Evolutionary conservation across 1,140 invertebrate genomes (phyloP), one percentile per base, ranked within the genome.

Genomic region (Cherax destructor): DNA sequence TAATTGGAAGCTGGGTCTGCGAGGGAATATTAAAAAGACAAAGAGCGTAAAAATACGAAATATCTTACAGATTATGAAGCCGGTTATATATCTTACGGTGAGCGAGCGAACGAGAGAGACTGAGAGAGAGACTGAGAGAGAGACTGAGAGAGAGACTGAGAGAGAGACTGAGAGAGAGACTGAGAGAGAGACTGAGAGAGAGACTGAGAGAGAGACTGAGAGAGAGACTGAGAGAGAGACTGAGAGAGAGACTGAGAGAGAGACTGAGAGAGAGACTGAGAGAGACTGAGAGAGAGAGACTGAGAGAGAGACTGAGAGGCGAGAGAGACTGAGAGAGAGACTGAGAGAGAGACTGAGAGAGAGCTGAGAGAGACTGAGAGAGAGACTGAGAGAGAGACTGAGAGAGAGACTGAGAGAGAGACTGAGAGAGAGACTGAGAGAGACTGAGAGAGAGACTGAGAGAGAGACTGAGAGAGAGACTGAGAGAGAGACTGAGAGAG

Each of bases 261-360:
- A 84, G 41, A 49, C 13, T 72, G 65, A 84, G 61, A 72, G 41
- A 85, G 61, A 85, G 65, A 72, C 41, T 72, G 65, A 72, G 61
- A 49, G 65, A 72, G 83, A 72, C 7, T 21, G 65, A 72, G 65
- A 85, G 61, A 72, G 47, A 72, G 83, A 85, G 50, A n/a, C 50
- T 52, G 79, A 50, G 56, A 24, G 50, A 52, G 47, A 21, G 79
- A n/a, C 47, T 52, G 49, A 80, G 79, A 56, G 50, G 79, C 50
- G 79, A 56, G 49, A 80, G 79, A 80, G 79, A 56, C 47, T 52
- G 79, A 80, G 49, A 80, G 79, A 80, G 79, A 52, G 79, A 80
- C 47, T 52, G 79, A 56, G 79, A 79, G 77, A 79, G 77, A 79
- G 77, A 56, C 52, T 6, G 52, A 56, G 52, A 56, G 52, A 56